Percentiles rank a stretch among this genome's conserved stretches.
Conservation (phyloP, 2,113 vertebrate species). For the Brachyhypopomus gauderio region DNA sequence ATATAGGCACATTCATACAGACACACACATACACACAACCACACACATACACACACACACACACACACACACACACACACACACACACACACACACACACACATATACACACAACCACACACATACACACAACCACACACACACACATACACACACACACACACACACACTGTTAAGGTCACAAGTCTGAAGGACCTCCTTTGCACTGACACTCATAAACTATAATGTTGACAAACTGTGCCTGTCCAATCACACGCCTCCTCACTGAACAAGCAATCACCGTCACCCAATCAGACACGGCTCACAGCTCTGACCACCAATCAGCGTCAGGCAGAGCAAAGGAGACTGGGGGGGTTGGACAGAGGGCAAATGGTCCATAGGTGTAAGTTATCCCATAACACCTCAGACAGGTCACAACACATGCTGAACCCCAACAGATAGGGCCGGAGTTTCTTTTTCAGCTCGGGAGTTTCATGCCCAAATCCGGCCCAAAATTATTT, state of each 20-base stretch:
- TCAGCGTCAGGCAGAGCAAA: constrained; percentile 59
- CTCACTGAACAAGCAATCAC: constrained; percentile 68
- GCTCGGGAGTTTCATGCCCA: too few species aligned
- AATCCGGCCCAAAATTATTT: too few species aligned
- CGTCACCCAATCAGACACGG: constrained; percentile 63
- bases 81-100: background rate
- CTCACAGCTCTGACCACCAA: constrained; percentile 66
- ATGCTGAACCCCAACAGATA: too few species aligned
- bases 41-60: constrained; percentile 1
- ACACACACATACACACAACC: background rate
- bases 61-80: background rate
- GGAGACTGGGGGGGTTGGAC: constrained; percentile 68
- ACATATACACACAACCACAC: background rate
- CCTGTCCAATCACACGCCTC: constrained; percentile 66
- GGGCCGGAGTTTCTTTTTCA: too few species aligned
- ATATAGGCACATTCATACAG: background rate
- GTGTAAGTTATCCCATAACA: constrained; percentile 22
- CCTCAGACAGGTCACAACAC: background rate
- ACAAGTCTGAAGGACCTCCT: constrained; percentile 58
- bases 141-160: background rate
- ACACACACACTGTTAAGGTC: constrained; percentile 2
- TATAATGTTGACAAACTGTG: constrained; percentile 78
- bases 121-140: background rate
- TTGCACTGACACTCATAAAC: constrained; percentile 74
- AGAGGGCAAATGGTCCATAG: constrained; percentile 63